Evolutionary conservation across 2,113 vertebrate genomes (phyloP).

Genomic region (Scomber scombrus): DNA sequence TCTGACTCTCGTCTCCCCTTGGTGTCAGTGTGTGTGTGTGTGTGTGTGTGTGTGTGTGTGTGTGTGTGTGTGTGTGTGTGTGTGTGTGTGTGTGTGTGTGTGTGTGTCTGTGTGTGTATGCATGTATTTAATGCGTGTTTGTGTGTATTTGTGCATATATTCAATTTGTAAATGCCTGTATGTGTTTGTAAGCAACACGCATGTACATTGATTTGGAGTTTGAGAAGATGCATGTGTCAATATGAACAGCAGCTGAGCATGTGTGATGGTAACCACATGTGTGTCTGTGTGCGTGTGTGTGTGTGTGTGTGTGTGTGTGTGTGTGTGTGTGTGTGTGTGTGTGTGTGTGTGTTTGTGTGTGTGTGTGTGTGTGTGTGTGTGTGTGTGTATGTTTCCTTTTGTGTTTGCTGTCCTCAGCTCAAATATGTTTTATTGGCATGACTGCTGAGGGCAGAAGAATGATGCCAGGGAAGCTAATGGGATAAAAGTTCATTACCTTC

Average conservation of each 20-base stretch:
- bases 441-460: slow-evolving; percentile 70
- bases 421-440: slow-evolving; percentile 69
- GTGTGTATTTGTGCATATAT: slow-evolving; percentile 40
- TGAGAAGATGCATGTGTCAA: slow-evolving; percentile 1
- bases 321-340: slow-evolving; percentile 18
- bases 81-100: slow-evolving; percentile 17
- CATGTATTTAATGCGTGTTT: slow-evolving; percentile 28
- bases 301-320: slow-evolving; percentile 28
- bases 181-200: slow-evolving; percentile 43
- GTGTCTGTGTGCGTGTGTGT: not conserved
- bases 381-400: slow-evolving; percentile 27
- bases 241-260: not conserved
- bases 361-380: slow-evolving; percentile 18
- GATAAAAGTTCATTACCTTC: slow-evolving; percentile 75
- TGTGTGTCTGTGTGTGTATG: not conserved
- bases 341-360: slow-evolving; percentile 25
- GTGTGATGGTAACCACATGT: not conserved
- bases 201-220: slow-evolving; percentile 47
- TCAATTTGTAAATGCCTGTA: slow-evolving; percentile 40
- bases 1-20: slow-evolving; percentile 78
- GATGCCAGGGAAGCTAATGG: slow-evolving; percentile 67
- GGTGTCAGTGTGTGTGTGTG: slow-evolving; percentile 58
- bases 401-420: slow-evolving; percentile 70
- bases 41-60: slow-evolving; percentile 18
- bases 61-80: not conserved